These are phyloP conservation scores for Anabas testudineus DNA, from an alignment of 2,797 vertebrate genomes.

Conservation along the genomic window DNA sequence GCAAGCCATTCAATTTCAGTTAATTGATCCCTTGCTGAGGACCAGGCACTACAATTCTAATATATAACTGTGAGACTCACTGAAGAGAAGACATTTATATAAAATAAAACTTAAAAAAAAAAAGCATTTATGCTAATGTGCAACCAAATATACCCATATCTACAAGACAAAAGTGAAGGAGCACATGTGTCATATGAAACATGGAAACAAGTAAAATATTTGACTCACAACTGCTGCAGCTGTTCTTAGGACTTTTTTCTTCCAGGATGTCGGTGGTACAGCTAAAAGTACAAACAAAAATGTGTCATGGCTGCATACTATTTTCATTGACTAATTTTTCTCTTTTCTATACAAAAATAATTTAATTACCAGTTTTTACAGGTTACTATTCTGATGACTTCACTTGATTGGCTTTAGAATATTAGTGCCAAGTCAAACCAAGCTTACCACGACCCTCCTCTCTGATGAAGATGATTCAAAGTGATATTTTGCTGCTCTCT, in stretches of 20 bases:
- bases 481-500: constrained; percentile 64
- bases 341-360: too few species aligned
- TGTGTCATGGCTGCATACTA: neutral
- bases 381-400: neutral
- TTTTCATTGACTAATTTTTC: neutral
- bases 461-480: neutral
- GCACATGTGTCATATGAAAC: constrained; percentile 5
- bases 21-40: neutral
- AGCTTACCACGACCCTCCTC: neutral
- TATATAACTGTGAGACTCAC: constrained; percentile 1
- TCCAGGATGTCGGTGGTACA: neutral
- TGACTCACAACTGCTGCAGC: constrained; percentile 10
- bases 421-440: neutral
- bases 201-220: neutral
- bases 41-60: neutral
- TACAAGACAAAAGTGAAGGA: too few species aligned
- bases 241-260: neutral
- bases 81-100: too few species aligned
- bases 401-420: neutral
- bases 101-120: neutral
- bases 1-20: too few species aligned
- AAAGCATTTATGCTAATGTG: neutral
- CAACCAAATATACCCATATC: neutral
- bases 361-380: too few species aligned
- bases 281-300: constrained; percentile 4